A percentile compares a stretch with the other conserved stretches of the same genome.
Evolutionary conservation across 2,797 vertebrate genomes (phyloP).

Genomic region (Semotilus atromaculatus): DNA sequence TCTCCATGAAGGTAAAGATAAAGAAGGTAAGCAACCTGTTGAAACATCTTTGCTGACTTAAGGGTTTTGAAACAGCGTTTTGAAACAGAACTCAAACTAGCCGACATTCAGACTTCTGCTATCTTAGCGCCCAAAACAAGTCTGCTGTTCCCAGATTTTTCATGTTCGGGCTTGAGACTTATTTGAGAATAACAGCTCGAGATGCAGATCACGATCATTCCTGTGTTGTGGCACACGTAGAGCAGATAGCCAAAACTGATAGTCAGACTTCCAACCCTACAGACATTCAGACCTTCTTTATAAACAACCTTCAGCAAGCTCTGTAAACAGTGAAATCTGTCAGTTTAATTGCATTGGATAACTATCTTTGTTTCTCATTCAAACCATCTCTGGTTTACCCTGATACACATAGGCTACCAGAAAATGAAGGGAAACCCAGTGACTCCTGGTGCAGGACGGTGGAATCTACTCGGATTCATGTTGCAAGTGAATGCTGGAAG

Average conservation of each 20-base stretch:
- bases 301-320: slow-evolving; percentile 61
- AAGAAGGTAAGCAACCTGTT: not conserved
- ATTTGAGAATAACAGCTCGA: slow-evolving; percentile 52
- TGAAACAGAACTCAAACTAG: not conserved
- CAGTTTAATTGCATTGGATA: slow-evolving; percentile 52
- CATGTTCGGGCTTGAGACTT: slow-evolving; percentile 68
- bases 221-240: slow-evolving; percentile 70
- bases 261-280: slow-evolving; percentile 1
- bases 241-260: slow-evolving; percentile 59
- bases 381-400: slow-evolving; percentile 56
- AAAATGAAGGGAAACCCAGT: slow-evolving; percentile 8
- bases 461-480: not conserved
- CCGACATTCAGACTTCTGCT: not conserved
- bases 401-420: slow-evolving; percentile 21
- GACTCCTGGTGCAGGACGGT: not conserved
- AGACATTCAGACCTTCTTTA: slow-evolving; percentile 21
- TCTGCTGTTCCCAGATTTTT: not conserved
- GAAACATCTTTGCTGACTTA: not conserved
- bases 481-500: slow-evolving; percentile 15
- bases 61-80: not conserved
- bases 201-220: slow-evolving; percentile 62
- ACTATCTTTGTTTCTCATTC: slow-evolving; percentile 75
- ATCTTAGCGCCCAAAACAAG: not conserved
- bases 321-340: slow-evolving; percentile 69
- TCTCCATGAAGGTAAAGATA: not conserved